Evolutionary conservation across 2,113 vertebrate genomes (phyloP).

Genomic region (Varanus komodoensis): DNA sequence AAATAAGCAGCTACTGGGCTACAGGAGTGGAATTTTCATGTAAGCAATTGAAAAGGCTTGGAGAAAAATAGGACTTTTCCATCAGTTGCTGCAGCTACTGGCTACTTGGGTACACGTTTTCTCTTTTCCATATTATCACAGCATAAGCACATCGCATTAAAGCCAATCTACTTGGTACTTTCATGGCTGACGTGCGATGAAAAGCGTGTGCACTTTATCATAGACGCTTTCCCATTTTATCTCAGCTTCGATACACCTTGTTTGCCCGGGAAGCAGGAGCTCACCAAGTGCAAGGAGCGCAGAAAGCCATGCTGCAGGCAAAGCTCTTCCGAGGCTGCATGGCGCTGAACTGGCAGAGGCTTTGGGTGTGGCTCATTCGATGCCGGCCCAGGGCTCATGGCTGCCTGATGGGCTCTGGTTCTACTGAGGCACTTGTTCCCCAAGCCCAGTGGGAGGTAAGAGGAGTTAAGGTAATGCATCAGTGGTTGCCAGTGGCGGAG

Average conservation of each 20-base stretch:
- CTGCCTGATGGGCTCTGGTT: slow-evolving; percentile 38
- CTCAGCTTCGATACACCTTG: slow-evolving; percentile 35
- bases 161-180: background rate
- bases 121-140: background rate
- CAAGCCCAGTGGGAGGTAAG: slow-evolving; percentile 64
- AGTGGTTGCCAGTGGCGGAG: slow-evolving; percentile 75
- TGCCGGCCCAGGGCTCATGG: background rate
- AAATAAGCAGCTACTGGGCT: slow-evolving; percentile 32
- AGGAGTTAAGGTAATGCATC: slow-evolving; percentile 71
- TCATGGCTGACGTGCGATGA: slow-evolving; percentile 11
- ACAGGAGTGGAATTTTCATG: slow-evolving; percentile 31
- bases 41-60: slow-evolving; percentile 34
- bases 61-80: slow-evolving; percentile 18
- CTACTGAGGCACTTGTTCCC: slow-evolving; percentile 39
- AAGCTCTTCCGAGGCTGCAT: slow-evolving; percentile 31
- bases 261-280: slow-evolving; percentile 1
- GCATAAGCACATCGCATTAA: slow-evolving; percentile 9
- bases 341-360: slow-evolving; percentile 28
- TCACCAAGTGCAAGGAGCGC: slow-evolving; percentile 1
- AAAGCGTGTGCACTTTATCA: background rate
- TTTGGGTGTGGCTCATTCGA: slow-evolving; percentile 42
- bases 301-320: slow-evolving; percentile 31
- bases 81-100: background rate
- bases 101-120: background rate
- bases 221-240: background rate